Evolutionary conservation across 2,797 vertebrate genomes (phyloP).

Genomic region (Rhyacichthys aspro): DNA sequence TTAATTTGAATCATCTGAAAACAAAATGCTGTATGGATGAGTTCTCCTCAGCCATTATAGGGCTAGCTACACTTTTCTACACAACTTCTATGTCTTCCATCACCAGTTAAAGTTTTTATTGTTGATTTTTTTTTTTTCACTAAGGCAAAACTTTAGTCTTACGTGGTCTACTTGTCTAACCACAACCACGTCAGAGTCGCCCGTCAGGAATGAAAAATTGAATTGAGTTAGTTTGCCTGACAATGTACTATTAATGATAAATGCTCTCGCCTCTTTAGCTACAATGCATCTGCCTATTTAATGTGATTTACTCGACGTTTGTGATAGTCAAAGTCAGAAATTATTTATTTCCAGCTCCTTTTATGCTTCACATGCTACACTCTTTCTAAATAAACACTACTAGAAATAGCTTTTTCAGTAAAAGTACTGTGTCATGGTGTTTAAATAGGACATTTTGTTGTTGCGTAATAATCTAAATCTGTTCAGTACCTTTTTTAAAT

Average conservation of each 20-base stretch:
- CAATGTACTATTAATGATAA: no score
- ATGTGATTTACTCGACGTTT: no score
- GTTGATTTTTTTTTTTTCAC: slow-evolving; percentile 17
- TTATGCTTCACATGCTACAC: neutral
- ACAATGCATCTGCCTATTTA: no score
- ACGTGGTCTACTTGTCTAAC: no score
- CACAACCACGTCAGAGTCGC: no score
- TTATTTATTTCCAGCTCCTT: neutral
- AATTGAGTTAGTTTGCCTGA: no score
- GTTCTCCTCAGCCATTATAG: slow-evolving; percentile 22
- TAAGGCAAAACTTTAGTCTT: neutral
- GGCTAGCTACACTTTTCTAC: no score
- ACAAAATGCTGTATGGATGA: slow-evolving; percentile 5
- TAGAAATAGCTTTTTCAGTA: slow-evolving; percentile 15
- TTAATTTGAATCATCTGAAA: neutral
- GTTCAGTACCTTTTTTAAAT: slow-evolving; percentile 13
- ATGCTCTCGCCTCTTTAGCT: no score
- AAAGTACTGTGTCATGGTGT: slow-evolving; percentile 27
- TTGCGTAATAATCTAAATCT: slow-evolving; percentile 42
- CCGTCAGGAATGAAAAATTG: no score
- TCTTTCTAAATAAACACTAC: neutral
- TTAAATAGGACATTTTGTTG: slow-evolving; percentile 37
- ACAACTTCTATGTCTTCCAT: neutral
- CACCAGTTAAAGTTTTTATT: slow-evolving; percentile 5
- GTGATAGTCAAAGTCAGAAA: neutral